These are phyloP conservation scores for Pomatorhinus ruficollis DNA, from an alignment of 2,113 vertebrate genomes.

Conservation along the genomic window DNA sequence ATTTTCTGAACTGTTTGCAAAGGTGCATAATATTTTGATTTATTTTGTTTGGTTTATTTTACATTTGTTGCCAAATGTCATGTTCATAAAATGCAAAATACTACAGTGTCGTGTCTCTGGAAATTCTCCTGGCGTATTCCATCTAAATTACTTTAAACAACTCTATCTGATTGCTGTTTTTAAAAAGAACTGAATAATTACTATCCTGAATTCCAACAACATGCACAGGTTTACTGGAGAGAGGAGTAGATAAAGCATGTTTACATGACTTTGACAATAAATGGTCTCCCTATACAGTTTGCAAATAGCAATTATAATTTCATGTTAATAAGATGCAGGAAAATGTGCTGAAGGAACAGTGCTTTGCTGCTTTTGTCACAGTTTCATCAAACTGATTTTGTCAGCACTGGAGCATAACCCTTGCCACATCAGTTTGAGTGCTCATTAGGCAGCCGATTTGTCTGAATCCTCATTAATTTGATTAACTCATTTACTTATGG, in stretches of 20 bases:
- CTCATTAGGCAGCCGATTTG: conserved; percentile 79
- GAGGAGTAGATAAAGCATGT: not conserved
- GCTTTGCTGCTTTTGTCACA: conserved; percentile 63
- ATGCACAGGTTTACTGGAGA: not conserved
- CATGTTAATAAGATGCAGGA: conserved; percentile 81
- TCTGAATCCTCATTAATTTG: conserved; percentile 87
- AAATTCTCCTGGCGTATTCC: not conserved
- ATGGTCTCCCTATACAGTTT: not conserved
- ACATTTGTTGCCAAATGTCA: not conserved
- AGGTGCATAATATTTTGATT: not conserved
- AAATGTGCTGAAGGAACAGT: conserved; percentile 57
- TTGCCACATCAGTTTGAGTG: conserved; percentile 76
- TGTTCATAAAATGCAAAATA: conserved; percentile 1
- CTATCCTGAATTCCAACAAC: not conserved
- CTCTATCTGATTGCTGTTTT: not conserved
- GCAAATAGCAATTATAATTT: conserved; percentile 62
- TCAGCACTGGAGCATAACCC: conserved; percentile 82
- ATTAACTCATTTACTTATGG: conserved; percentile 90
- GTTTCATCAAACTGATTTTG: conserved; percentile 79
- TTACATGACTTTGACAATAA: conserved; percentile 13
- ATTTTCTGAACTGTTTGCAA: not conserved
- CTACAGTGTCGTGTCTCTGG: not conserved
- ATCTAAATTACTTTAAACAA: not conserved
- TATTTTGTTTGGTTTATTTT: not conserved
- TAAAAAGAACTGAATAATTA: not conserved